Evolutionary conservation across 1,140 invertebrate genomes (phyloP).

Genomic region (Cydia amplana): DNA sequence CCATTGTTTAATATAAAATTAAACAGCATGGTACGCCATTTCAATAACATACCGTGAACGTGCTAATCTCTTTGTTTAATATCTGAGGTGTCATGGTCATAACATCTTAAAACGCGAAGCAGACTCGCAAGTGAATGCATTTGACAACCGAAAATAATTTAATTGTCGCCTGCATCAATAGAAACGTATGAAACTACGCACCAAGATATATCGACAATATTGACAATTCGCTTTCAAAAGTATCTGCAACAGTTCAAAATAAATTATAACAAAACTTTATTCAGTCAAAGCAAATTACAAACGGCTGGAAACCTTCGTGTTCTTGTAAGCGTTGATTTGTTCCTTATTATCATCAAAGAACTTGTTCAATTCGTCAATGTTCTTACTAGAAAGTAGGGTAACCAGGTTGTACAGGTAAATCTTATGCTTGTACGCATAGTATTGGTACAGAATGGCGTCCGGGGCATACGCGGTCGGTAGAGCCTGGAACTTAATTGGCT

Average conservation of each 20-base stretch:
- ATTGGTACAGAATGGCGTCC: neutral
- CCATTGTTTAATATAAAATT: conserved; percentile 26
- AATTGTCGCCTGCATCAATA: neutral
- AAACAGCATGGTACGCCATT: conserved; percentile 11
- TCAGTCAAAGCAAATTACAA: neutral
- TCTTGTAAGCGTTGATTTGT: neutral
- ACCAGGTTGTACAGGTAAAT: conserved; percentile 11
- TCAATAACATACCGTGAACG: conserved; percentile 20
- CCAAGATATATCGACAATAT: too few relatives aligned
- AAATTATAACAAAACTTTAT: neutral
- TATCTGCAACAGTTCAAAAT: too few relatives aligned
- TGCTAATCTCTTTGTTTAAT: conserved; percentile 26
- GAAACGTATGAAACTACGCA: too few relatives aligned
- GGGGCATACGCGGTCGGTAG: neutral
- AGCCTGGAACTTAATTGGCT: neutral
- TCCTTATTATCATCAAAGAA: neutral
- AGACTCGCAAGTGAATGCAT: neutral
- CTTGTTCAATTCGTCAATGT: neutral
- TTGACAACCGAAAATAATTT: conserved; percentile 21
- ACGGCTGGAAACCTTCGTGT: neutral
- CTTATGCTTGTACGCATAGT: conserved; percentile 13
- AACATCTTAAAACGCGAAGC: conserved; percentile 16
- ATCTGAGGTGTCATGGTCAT: conserved; percentile 1
- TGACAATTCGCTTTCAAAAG: too few relatives aligned
- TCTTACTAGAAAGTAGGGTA: neutral